phyloP scores from a whole-genome alignment of 64 coral and sea anemone species.

The Montipora sp. region DNA sequence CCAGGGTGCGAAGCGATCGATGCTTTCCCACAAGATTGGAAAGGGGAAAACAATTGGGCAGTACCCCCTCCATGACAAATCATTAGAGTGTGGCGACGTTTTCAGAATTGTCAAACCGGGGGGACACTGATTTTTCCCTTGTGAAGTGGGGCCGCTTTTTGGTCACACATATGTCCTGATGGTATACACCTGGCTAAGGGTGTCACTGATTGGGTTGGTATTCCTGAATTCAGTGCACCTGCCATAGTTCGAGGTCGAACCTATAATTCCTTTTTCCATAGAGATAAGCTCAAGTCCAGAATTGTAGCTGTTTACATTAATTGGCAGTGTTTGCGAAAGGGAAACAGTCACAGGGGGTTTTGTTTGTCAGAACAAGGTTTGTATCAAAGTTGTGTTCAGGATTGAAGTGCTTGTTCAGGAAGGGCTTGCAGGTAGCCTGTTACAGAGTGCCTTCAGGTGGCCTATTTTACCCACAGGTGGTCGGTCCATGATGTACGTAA shows the following conservation, averaged over 20 bases:
- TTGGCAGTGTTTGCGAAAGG: not conserved
- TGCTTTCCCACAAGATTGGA: conserved; percentile 45
- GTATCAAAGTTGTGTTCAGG: not conserved
- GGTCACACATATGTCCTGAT: conserved; percentile 10
- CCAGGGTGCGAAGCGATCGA: conserved; percentile 36
- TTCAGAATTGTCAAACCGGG: conserved; percentile 14
- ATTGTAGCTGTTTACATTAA: conserved; percentile 19
- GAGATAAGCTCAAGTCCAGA: not conserved
- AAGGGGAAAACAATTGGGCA: conserved; percentile 5
- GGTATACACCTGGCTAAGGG: not conserved
- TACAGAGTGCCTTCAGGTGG: no score
- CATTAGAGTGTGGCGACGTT: not conserved
- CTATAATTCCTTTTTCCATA: conserved; percentile 2
- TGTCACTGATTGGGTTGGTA: not conserved
- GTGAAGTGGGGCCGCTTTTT: not conserved
- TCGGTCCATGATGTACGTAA: no score
- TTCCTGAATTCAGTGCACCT: no score
- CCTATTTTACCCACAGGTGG: not conserved
- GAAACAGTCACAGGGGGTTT: not conserved
- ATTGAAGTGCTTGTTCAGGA: no score
- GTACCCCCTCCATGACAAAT: not conserved
- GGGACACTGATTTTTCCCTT: not conserved
- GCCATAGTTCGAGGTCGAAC: not conserved
- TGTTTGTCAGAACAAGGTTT: conserved; percentile 12
- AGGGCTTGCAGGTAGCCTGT: not conserved